Base-by-base conservation (phyloP, 1,140 invertebrate species). In the Maconellicoccus hirsutus region DNA sequence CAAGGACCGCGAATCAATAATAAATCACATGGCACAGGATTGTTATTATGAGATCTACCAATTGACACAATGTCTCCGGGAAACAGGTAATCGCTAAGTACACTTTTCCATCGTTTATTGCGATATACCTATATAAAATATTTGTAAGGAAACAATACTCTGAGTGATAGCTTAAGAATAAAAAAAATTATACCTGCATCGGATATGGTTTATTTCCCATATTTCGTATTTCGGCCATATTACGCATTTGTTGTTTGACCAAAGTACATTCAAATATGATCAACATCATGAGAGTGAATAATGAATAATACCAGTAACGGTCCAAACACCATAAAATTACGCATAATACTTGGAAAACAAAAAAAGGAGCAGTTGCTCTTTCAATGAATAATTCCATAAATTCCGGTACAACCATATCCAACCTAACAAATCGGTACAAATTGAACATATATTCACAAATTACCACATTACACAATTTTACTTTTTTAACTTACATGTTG, bases 141-240 rank as follows among this genome's bases (percentile, higher is more conserved):
- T 25, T 25, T 63, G 25, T 29, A 59, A 26, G 61, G 70, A 26
- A 25, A 61, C 26, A 12, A 7, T 71, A 69, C 12, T 27, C n/a
- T n/a, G 8, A 19, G 7, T 12, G 8, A 25, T 21, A 59, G n/a
- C 12, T 33, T 4, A 29, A 3, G 38, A 63, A 12, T 16, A 12
- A 19, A 66, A 12, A 12, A 63, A 19, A 52, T 52, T 76, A 73
- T 78, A 89, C 87, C 81, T 87, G 88, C 74, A 98, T 90, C 72
- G 86, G 84, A 78, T 96, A 97, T 0, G 96, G 94, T 81, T 96
- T 96, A 75, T 96, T 98, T 19, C 96, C 97, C 97, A 99, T 99
- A 82, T 98, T 96, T n/a, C 96, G 84, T 75, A 99, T 98, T 82
- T 98, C 96, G n/a, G 93, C 88, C 93, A 99, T 97, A 79, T 99